Evolutionary conservation across 2,113 vertebrate genomes (phyloP), one percentile per base, ranked within the genome.

Genomic region (Lepisosteus osseus): DNA sequence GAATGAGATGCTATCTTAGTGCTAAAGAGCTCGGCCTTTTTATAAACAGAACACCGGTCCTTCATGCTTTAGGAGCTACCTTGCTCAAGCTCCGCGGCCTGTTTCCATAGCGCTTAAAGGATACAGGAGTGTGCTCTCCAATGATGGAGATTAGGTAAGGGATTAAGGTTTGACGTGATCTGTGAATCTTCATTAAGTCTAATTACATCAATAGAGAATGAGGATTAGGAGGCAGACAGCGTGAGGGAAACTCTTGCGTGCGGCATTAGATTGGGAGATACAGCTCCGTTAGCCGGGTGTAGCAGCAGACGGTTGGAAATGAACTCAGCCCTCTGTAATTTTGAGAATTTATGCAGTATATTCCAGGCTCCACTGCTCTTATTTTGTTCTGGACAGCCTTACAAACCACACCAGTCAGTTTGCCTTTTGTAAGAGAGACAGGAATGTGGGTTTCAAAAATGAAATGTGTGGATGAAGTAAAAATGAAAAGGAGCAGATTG

Each of bases 171-270:
- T 87, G 80, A 72, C 83, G 87, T 83, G 84, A 90, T 88, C 87
- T 86, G 84, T 81, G 86, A 87, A 86, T 90, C 86, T 87, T 90
- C 86, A 90, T 90, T 90, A 90, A 86, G 80, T 85, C 82, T 89
- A 90, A 90, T 90, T 90, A 90, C 85, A 90, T 88, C 86, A 88
- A 88, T 87, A 81, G 79, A 89, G 88, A 85, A 77, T 77, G 82
- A 82, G 86, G 87, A 90, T 88, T 87, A 88, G 84, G 82, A 84
- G 84, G 80, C 80, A 81, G 80, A 81, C 78, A 72, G 77, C 82
- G 71, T 79, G 75, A 80, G 83, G 75, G 77, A 82, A 73, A 74
- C 77, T 79, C 78, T 72, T 68, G 71, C 73, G 69, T 67, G 7
- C 29, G 62, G 61, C 70, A 55, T 51, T 65, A 51, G 54, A 51